Evolutionary conservation across 2,797 vertebrate genomes (phyloP), one percentile per base, ranked within the genome.

Genomic region (Myripristis jacobus): DNA sequence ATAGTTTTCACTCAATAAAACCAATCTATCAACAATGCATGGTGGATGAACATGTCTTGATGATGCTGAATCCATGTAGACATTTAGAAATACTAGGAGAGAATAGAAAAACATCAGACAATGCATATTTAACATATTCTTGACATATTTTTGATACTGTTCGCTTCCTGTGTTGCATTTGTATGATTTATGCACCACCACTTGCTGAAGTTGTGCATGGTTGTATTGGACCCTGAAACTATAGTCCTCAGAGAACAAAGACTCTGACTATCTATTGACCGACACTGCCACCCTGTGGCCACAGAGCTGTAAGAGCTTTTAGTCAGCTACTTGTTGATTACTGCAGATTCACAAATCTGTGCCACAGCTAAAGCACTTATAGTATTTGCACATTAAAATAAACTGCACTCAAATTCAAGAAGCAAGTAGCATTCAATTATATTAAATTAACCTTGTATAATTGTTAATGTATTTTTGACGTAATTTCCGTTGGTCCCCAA

Each of bases 221-320:
- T 48, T 41, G 12, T 1, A 22, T 19, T 48, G 55, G n/a, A 75
- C 16, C 4, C 16, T 58, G n/a, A 62, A 57, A 43, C 5, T 43
- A 16, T 19, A 15, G 13, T 18, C 6, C 34, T 50, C 66, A 47
- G 38, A 67, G 1, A 70, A 24, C 18, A 47, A 68, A 13, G n/a
- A 47, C 47, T 48, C 2, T 16, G 19, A 43, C 31, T 38, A 66
- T 74, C 15, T 66, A 1, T 59, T 83, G 79, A 61, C 21, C 46
- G 61, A 92, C 75, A 91, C 87, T 90, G 89, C 88, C 92, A 70
- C 81, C 36, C 65, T 75, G 93, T 92, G 93, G 91, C 53, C 68
- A 77, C 7, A 56, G 19, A 36, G 61, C 19, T 70, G 21, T 22
- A 41, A 27, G 59, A 31, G 44, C 16, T 31, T 47, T 46, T 57